Evolutionary conservation across 53 echinoderm and acorn worm genomes (phyloP).

Genomic region (Zoroaster sp.): DNA sequence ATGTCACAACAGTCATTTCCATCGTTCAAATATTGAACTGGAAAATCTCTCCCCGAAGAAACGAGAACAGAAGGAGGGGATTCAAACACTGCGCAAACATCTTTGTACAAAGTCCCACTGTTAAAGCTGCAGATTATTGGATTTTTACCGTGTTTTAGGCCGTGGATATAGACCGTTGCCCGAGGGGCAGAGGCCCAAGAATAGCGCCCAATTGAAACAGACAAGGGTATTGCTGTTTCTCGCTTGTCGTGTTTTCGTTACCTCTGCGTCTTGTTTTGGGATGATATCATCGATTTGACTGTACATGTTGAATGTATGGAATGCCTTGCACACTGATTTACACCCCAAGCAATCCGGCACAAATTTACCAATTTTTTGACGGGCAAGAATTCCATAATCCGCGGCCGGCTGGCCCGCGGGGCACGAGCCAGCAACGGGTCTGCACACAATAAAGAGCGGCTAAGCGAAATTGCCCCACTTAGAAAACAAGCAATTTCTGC

Average conservation of each 20-base stretch:
- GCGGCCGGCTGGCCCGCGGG: slow-evolving; percentile 6
- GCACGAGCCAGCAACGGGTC: neutral
- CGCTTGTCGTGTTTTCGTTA: slow-evolving; percentile 10
- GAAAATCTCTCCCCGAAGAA: neutral
- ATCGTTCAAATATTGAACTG: neutral
- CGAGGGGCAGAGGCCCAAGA: neutral
- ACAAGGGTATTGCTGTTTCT: neutral
- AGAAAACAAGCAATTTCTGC: slow-evolving; percentile 21
- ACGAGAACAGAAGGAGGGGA: neutral
- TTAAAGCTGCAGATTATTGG: slow-evolving; percentile 20
- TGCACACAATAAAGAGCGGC: neutral
- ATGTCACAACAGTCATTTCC: slow-evolving; percentile 26
- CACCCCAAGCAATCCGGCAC: slow-evolving; percentile 17
- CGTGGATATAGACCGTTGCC: slow-evolving; percentile 28
- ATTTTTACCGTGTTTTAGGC: slow-evolving; percentile 36
- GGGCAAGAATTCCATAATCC: slow-evolving; percentile 50
- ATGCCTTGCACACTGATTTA: slow-evolving; percentile 36
- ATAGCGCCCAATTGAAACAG: neutral
- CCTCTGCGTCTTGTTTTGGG: slow-evolving; percentile 15
- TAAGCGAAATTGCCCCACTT: neutral
- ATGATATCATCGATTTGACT: slow-evolving; percentile 9
- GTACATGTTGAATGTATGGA: slow-evolving; percentile 16
- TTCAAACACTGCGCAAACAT: neutral
- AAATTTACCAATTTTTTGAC: slow-evolving; percentile 31
- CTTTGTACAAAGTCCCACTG: slow-evolving; percentile 11